A percentile compares a stretch with the other conserved stretches of the same genome.
These are phyloP conservation scores for Silurus asotus DNA, from an alignment of 2,113 vertebrate species.

Conservation along the genomic window DNA sequence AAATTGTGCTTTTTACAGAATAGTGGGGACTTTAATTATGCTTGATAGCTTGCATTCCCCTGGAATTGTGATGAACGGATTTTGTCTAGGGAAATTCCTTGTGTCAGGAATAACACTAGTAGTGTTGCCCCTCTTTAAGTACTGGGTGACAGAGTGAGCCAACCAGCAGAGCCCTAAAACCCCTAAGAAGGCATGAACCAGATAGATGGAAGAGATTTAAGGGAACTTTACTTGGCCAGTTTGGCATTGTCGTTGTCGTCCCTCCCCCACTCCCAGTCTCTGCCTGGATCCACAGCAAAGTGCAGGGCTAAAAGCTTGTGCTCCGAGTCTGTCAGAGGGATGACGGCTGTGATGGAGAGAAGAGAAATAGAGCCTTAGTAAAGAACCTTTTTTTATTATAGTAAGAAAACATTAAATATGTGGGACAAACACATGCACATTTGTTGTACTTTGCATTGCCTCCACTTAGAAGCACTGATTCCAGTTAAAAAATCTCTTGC, in stretches of 20 bases:
- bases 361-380: slow-evolving; percentile 51
- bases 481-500: not conserved
- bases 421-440: not conserved
- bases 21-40: not conserved
- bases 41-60: not conserved
- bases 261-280: slow-evolving; percentile 96
- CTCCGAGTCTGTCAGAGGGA: slow-evolving; percentile 96
- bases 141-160: not conserved
- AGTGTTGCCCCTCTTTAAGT: slow-evolving; percentile 6
- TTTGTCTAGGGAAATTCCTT: slow-evolving; percentile 40
- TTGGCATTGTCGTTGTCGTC: slow-evolving; percentile 92
- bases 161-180: slow-evolving; percentile 8
- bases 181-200: not conserved
- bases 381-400: not conserved
- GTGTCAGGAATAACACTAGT: slow-evolving; percentile 23
- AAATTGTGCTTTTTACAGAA: not conserved
- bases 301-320: slow-evolving; percentile 97
- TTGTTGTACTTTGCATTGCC: not conserved
- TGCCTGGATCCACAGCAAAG: slow-evolving; percentile 95
- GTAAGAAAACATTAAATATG: not conserved
- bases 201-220: not conserved
- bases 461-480: not conserved
- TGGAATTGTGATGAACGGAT: slow-evolving; percentile 30
- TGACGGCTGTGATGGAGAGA: slow-evolving; percentile 79
- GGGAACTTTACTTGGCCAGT: slow-evolving; percentile 86